phyloP scores from a whole-genome alignment of 2,888 invertebrate species.

The Rhyacophila evoluta region DNA sequence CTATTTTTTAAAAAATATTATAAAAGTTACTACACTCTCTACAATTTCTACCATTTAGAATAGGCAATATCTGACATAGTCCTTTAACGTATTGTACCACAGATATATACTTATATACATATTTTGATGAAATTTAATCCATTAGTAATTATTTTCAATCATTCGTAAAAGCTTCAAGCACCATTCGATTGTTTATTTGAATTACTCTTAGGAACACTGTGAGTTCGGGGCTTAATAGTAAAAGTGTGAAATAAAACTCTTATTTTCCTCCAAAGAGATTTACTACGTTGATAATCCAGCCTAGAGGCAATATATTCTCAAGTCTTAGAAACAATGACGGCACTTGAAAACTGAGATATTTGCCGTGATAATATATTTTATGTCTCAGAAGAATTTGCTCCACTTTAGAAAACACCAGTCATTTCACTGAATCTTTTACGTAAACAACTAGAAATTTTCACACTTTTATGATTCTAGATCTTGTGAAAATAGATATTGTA shows the following conservation, averaged over 20 bases:
- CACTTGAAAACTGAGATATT: slow-evolving; percentile 25
- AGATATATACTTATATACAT: too few relatives aligned
- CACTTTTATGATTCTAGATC: not conserved
- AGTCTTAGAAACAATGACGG: slow-evolving; percentile 35
- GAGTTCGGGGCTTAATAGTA: not conserved
- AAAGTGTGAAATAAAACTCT: slow-evolving; percentile 14
- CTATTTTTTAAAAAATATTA: too few relatives aligned
- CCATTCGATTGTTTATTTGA: too few relatives aligned
- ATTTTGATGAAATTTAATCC: too few relatives aligned
- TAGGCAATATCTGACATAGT: too few relatives aligned
- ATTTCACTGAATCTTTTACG: not conserved
- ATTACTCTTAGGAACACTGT: not conserved
- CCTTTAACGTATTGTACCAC: too few relatives aligned
- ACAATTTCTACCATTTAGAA: too few relatives aligned
- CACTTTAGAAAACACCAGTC: slow-evolving; percentile 3
- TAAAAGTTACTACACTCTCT: too few relatives aligned
- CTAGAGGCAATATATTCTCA: slow-evolving; percentile 28
- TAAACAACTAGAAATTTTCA: not conserved
- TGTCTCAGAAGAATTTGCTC: slow-evolving; percentile 2
- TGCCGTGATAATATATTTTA: slow-evolving; percentile 22
- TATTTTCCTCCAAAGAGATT: slow-evolving; percentile 14
- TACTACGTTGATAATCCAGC: slow-evolving; percentile 22
- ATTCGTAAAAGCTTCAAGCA: too few relatives aligned
- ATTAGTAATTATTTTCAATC: too few relatives aligned
- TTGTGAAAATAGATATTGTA: not conserved